Percentiles rank a stretch among this genome's conserved stretches.
Evolutionary conservation across 2,113 vertebrate genomes (phyloP).

Genomic region (Numida meleagris): DNA sequence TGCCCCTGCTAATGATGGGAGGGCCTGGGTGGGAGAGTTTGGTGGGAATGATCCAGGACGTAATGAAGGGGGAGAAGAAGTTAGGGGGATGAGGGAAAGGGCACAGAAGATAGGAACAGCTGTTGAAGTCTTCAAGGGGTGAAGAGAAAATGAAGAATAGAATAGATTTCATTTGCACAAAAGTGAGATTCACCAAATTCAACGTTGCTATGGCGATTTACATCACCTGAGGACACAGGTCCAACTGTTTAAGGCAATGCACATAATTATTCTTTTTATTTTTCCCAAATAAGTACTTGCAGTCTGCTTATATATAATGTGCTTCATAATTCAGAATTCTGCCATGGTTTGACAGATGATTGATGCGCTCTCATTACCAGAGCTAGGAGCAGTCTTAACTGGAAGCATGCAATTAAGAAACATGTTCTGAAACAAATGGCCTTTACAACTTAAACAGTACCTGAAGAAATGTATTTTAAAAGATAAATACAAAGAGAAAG

Average conservation of each 20-base stretch:
- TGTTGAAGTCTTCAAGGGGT: not conserved
- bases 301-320: not conserved
- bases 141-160: not conserved
- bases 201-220: slow-evolving; percentile 48
- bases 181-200: not conserved
- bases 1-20: not conserved
- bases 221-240: slow-evolving; percentile 35
- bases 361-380: not conserved
- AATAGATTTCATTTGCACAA: not conserved
- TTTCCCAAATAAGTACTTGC: slow-evolving; percentile 36
- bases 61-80: not conserved
- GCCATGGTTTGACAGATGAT: not conserved
- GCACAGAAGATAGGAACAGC: not conserved
- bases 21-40: not conserved
- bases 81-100: slow-evolving; percentile 3
- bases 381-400: not conserved
- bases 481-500: not conserved
- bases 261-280: slow-evolving; percentile 57
- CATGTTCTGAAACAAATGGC: slow-evolving; percentile 23
- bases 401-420: slow-evolving; percentile 16
- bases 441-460: not conserved
- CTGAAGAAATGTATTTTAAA: not conserved
- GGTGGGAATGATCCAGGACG: not conserved
- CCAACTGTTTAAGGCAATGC: slow-evolving; percentile 41
- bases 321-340: slow-evolving; percentile 21